Evolutionary conservation across 2,113 vertebrate genomes (phyloP).

Genomic region (Bolborhynchus lineola): DNA sequence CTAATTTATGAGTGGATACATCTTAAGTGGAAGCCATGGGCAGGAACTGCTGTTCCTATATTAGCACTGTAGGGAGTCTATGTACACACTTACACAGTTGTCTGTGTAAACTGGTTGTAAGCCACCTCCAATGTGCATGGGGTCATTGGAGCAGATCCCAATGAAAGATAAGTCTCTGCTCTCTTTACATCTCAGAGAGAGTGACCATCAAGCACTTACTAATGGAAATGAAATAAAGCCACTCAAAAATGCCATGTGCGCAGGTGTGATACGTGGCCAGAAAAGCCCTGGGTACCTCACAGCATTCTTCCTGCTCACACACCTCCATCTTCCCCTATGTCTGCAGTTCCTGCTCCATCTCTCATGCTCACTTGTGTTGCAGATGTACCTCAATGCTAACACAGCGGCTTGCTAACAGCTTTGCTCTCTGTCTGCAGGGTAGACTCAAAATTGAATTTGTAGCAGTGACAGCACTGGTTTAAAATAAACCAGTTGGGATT

Average conservation of each 20-base stretch:
- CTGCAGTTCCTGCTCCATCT: neutral
- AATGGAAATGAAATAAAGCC: neutral
- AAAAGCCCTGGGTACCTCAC: neutral
- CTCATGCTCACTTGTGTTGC: rapidly evolving
- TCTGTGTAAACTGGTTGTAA: neutral
- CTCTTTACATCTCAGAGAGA: neutral
- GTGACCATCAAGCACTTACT: neutral
- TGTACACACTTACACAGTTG: no score
- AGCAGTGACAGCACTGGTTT: slow-evolving; percentile 39
- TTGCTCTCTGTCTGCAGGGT: slow-evolving; percentile 13
- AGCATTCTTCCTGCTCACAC: neutral
- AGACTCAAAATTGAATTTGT: slow-evolving; percentile 48
- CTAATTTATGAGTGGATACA: neutral
- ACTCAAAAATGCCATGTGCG: neutral
- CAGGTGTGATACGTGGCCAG: neutral
- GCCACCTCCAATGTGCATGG: neutral
- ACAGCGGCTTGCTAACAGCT: neutral
- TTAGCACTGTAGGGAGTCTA: neutral
- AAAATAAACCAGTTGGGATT: slow-evolving; percentile 41
- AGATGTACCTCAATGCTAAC: neutral
- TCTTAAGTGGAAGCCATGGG: neutral
- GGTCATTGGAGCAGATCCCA: neutral
- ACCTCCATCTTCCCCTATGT: neutral
- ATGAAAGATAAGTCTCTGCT: neutral
- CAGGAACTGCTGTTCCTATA: neutral